Base-by-base conservation (phyloP, 2,888 invertebrate species). In the Eupithecia dodoneata region DNA sequence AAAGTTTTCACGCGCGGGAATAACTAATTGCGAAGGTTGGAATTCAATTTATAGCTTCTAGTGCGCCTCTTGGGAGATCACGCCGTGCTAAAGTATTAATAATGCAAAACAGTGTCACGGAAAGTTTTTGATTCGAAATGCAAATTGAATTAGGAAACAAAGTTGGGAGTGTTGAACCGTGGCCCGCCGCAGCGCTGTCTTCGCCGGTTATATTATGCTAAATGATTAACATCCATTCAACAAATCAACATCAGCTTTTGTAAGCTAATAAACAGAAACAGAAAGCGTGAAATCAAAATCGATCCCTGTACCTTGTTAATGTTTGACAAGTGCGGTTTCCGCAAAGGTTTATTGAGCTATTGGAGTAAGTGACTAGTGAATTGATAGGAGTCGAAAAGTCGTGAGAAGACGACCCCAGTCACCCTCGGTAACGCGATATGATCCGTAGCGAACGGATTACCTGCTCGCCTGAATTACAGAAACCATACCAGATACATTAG, bases 1-100 rank as follows among this genome's bases (percentile, higher is more conserved):
- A 94, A 95, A 95, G 94, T 94, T 95, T 94, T 94, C 94, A 94
- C 94, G 94, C 95, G 94, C 95, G 94, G 94, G 94, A 94, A 94
- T 94, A 94, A 94, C 94, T 94, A 95, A 95, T 95, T 95, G 94
- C 94, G 93, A 94, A 94, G 94, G 94, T 93, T 93, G 93, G 92
- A 94, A 95, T 95, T 94, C 94, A 94, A 95, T 95, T 95, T 94
- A 94, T 94, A 90, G 93, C 93, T 93, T 92, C 94, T 94, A 93
- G 94, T 94, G 90, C 91, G 93, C 92, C 93, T 94, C 93, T 89
- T 87, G 91, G 89, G 94, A 94, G 94, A 94, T 94, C 94, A 93
- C 91, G 93, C 92, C 88, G 91, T 90, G 90, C 91, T 90, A 90
- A 92, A 93, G 93, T 94, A 94, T 94, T 95, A 95, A 94, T 95